Evolutionary conservation across 2,113 vertebrate genomes (phyloP).

Genomic region (Eidolon helvum): DNA sequence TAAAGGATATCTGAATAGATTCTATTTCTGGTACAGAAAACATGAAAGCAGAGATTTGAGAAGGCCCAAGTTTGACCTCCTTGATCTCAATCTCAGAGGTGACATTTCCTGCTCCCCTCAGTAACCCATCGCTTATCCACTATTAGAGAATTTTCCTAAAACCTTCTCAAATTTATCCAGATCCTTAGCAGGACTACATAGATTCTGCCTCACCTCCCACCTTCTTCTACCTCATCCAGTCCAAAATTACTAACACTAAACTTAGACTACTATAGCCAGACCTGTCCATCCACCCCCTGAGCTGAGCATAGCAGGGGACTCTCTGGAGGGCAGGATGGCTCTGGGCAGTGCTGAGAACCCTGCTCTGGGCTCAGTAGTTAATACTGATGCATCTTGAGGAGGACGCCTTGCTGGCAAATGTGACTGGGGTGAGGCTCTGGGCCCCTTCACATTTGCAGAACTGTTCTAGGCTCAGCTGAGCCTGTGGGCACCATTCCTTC

Average conservation of each 20-base stretch:
- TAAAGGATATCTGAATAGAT: not conserved
- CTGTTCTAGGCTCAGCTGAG: not conserved
- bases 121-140: not conserved
- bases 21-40: conserved; percentile 15
- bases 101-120: not conserved
- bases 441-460: not conserved
- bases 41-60: not conserved
- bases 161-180: not conserved
- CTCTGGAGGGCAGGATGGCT: not conserved
- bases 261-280: not conserved
- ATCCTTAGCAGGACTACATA: not conserved
- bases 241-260: not conserved
- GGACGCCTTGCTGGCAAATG: too few relatives aligned
- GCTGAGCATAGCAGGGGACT: not conserved
- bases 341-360: not conserved
- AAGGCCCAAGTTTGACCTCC: not conserved
- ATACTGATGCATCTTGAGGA: not conserved
- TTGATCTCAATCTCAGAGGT: not conserved
- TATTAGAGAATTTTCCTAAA: not conserved
- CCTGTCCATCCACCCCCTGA: not conserved
- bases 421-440: not conserved
- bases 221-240: not conserved
- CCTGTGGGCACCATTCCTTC: not conserved
- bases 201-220: not conserved
- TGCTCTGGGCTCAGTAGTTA: not conserved